Conservation (phyloP, 1,140 invertebrate genomes). For the Cotesia chilonis region DNA sequence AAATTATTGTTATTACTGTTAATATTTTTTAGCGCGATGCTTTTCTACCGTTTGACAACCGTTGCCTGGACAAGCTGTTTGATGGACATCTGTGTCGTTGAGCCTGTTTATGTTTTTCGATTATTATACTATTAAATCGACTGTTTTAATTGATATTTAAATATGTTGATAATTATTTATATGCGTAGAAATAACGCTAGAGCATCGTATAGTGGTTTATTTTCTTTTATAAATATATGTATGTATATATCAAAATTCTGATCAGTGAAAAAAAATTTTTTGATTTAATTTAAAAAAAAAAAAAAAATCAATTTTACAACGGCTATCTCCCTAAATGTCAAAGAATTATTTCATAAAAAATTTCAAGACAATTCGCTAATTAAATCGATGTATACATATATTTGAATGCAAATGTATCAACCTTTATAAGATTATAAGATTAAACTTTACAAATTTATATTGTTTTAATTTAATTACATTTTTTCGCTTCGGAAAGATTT, state of each 20-base stretch:
- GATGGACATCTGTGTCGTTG: conserved; percentile 37
- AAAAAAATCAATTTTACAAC: too few relatives aligned
- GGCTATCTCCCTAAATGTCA: too few relatives aligned
- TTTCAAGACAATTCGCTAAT: too few relatives aligned
- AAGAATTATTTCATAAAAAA: not conserved
- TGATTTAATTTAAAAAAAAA: too few relatives aligned
- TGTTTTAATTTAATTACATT: too few relatives aligned
- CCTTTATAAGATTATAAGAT: not conserved
- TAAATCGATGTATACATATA: not conserved
- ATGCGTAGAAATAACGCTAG: conserved; percentile 29
- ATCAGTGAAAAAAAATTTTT: too few relatives aligned
- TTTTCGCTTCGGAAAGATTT: too few relatives aligned
- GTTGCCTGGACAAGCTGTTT: conserved; percentile 37
- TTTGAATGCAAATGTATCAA: conserved; percentile 20
- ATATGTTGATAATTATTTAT: conserved; percentile 29
- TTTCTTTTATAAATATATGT: too few relatives aligned
- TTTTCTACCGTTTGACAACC: conserved; percentile 34
- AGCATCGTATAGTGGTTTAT: conserved; percentile 21
- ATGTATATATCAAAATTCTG: too few relatives aligned
- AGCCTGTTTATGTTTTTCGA: conserved; percentile 37
- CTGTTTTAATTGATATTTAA: conserved; percentile 22
- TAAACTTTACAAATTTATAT: too few relatives aligned
- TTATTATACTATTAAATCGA: conserved; percentile 21
- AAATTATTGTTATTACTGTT: conserved; percentile 11
- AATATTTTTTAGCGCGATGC: conserved; percentile 36